Evolutionary conservation across 2,888 invertebrate species (phyloP), one percentile per base, ranked within the genome.

Genomic region (Drosophila phalerata): DNA sequence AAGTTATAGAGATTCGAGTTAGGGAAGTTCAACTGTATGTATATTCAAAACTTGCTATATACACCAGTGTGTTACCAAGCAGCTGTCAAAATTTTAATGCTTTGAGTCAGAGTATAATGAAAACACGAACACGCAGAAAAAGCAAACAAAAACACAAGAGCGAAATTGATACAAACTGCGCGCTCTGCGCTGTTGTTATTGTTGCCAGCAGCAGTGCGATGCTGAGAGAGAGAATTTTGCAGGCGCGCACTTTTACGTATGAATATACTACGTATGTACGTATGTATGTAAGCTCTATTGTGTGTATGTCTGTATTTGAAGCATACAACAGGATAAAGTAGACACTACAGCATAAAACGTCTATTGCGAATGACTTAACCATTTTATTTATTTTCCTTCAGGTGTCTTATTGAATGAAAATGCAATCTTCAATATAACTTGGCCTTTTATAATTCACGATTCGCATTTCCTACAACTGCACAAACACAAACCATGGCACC

Each of bases 121-220:
- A 85, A 83, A 85, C 88, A 85, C 77, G 70, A 83, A 73, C 74
- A 83, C 69, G 79, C 80, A 83, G 83, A 79, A 83, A 83, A 83
- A 74, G 77, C 77, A 88, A 88, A 83, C 88, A 81, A 81, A 85
- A 85, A 88, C 80, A 70, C 47, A 71, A 78, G 81, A 86, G 86
- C 80, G 86, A 85, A 80, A 88, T 73, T 85, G 86, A 75, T 80
- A 82, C 80, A 79, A 80, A 51, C 69, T 49, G 61, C 62, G 70
- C 79, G 71, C 71, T 75, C 71, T 52, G 43, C 34, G 32, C 56
- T 72, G 49, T 52, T 56, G 60, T 63, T 63, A 40, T 56, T 77
- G 69, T 64, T 70, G 73, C 53, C 4, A 22, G 22, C 4, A 22
- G 22, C 80, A 60, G 34, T 61, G 71, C 69, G 82, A 88, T 88